These are phyloP conservation scores for Lepidocolaptes lacrymiger DNA, from an alignment of 2,797 vertebrate species.

Conservation along the genomic window DNA sequence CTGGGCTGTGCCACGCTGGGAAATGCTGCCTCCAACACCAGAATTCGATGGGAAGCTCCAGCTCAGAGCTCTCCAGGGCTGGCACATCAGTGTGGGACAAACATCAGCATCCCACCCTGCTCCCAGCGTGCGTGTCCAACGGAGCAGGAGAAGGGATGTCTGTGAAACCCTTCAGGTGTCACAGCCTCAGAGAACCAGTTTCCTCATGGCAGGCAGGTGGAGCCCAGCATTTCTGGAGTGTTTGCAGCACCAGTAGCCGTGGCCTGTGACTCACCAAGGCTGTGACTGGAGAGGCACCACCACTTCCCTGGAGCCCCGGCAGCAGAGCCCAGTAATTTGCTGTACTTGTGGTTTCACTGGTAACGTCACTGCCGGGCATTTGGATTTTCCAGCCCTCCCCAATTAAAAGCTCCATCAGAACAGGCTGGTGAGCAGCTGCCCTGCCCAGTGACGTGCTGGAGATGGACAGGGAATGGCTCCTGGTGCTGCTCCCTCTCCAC, in stretches of 20 bases:
- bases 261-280: not conserved
- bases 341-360: constrained; percentile 7
- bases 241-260: not conserved
- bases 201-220: not conserved
- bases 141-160: not conserved
- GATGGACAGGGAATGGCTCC: not conserved
- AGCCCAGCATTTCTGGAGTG: not conserved
- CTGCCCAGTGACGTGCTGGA: not conserved
- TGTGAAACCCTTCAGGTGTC: not conserved
- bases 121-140: accelerated
- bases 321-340: constrained; percentile 8
- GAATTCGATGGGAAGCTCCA: accelerated
- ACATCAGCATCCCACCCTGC: accelerated
- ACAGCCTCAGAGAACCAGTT: not conserved
- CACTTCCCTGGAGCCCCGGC: not conserved
- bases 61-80: accelerated
- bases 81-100: accelerated
- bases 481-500: not conserved
- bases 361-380: constrained; percentile 36
- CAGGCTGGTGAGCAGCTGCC: not conserved
- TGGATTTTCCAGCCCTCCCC: constrained; percentile 23
- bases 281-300: not conserved
- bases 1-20: not conserved
- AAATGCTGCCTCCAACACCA: accelerated
- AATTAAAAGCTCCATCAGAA: not conserved